Evolutionary conservation across 2,797 vertebrate species (phyloP).

Genomic region (Florisuga fusca): DNA sequence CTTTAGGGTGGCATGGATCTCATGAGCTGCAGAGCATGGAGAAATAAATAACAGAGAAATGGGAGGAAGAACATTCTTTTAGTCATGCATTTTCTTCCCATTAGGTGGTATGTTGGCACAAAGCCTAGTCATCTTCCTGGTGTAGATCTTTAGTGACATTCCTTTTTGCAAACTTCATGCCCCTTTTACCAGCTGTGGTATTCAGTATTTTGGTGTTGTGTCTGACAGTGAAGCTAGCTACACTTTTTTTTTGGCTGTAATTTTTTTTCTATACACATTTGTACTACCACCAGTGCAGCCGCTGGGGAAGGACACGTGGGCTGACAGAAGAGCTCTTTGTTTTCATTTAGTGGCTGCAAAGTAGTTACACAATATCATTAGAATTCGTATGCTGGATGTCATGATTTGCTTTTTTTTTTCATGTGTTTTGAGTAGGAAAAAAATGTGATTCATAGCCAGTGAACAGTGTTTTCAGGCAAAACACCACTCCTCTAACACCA

Average conservation of each 20-base stretch:
- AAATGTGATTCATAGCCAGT: not conserved
- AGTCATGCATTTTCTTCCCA: not conserved
- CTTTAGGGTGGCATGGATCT: not conserved
- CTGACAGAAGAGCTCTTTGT: slow-evolving; percentile 33
- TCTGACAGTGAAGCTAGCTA: not conserved
- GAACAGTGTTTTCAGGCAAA: not conserved
- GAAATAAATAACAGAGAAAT: not conserved
- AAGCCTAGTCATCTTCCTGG: not conserved
- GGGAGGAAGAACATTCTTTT: not conserved
- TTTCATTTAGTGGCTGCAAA: slow-evolving; percentile 2
- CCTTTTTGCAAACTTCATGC: not conserved
- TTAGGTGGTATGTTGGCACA: not conserved
- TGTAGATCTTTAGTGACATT: slow-evolving; percentile 8
- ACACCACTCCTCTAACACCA: not conserved
- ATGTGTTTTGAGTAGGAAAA: slow-evolving; percentile 23
- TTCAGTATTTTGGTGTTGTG: not conserved
- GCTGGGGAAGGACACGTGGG: not conserved
- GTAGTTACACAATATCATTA: slow-evolving; percentile 16
- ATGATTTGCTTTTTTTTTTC: not conserved
- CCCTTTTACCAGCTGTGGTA: not conserved
- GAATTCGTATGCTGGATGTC: not conserved
- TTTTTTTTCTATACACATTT: not conserved
- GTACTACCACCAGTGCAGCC: not conserved
- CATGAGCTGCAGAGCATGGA: not conserved
- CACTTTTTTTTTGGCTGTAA: not conserved